Conservation (phyloP, 2,113 vertebrate species). For the Mobula birostris region DNA sequence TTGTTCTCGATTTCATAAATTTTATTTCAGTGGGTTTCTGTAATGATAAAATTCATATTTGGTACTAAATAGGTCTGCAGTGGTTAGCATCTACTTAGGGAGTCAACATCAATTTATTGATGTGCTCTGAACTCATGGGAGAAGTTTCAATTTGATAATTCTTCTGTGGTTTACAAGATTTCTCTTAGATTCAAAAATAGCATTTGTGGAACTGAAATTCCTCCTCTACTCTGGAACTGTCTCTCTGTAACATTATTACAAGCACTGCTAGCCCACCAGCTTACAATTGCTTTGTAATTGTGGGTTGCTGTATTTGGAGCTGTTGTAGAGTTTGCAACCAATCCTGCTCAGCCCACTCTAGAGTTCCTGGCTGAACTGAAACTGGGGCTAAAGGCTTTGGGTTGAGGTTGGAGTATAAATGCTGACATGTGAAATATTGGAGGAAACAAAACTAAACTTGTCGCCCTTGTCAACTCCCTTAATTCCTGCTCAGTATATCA, state of each 20-base stretch:
- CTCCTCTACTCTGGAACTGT: not conserved
- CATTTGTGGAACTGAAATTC: not conserved
- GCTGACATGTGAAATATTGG: no score
- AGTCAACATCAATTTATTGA: not conserved
- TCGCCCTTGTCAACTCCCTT: no score
- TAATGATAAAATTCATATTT: not conserved
- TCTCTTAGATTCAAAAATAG: not conserved
- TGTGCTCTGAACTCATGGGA: not conserved
- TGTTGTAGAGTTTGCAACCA: no score
- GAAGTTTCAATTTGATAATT: not conserved
- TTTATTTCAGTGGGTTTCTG: not conserved
- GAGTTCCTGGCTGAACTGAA: no score
- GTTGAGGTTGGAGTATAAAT: no score
- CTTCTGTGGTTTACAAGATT: not conserved
- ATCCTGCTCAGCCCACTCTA: no score
- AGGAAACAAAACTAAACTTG: no score
- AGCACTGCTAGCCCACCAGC: not conserved
- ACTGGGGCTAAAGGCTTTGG: no score
- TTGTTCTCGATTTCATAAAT: not conserved
- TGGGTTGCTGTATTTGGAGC: no score
- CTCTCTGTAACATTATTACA: not conserved
- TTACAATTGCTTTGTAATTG: no score
- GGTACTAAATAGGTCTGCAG: not conserved
- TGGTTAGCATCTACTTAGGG: not conserved
- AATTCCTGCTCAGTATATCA: no score